Percentiles rank a stretch among this genome's conserved stretches.
Conservation (phyloP, 1,140 invertebrate species). For the Oreohelix idahoensis region DNA sequence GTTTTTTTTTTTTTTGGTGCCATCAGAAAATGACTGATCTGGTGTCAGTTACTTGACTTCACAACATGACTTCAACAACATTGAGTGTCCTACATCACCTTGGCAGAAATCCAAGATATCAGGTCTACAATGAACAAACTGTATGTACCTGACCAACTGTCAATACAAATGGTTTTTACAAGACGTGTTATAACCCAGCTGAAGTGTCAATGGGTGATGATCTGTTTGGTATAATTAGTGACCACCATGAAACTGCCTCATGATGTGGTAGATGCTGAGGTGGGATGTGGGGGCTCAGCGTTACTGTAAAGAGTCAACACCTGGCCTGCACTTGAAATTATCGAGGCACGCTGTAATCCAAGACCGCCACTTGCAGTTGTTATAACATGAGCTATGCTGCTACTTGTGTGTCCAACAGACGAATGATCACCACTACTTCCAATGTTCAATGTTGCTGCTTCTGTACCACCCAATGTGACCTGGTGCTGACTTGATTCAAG, state of each 20-base stretch:
- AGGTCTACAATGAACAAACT: too few relatives aligned
- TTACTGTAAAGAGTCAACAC: constrained; percentile 38
- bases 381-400: neutral
- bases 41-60: too few relatives aligned
- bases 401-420: neutral
- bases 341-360: constrained; percentile 17
- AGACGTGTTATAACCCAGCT: too few relatives aligned
- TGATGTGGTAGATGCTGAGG: constrained; percentile 1
- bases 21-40: too few relatives aligned
- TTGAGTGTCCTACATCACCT: too few relatives aligned
- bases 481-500: constrained; percentile 23
- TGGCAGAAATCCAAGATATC: too few relatives aligned
- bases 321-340: constrained; percentile 29
- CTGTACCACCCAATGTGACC: neutral
- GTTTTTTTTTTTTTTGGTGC: too few relatives aligned
- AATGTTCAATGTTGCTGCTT: neutral
- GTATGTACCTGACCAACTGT: too few relatives aligned
- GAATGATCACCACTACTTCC: neutral
- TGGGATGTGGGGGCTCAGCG: neutral
- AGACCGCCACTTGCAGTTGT: neutral
- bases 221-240: neutral
- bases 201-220: neutral
- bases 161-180: too few relatives aligned
- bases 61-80: too few relatives aligned
- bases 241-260: neutral